Percentiles rank a stretch among this genome's conserved stretches.
phyloP scores from a whole-genome alignment of 1,140 invertebrate genomes.

The Eumaeus atala region DNA sequence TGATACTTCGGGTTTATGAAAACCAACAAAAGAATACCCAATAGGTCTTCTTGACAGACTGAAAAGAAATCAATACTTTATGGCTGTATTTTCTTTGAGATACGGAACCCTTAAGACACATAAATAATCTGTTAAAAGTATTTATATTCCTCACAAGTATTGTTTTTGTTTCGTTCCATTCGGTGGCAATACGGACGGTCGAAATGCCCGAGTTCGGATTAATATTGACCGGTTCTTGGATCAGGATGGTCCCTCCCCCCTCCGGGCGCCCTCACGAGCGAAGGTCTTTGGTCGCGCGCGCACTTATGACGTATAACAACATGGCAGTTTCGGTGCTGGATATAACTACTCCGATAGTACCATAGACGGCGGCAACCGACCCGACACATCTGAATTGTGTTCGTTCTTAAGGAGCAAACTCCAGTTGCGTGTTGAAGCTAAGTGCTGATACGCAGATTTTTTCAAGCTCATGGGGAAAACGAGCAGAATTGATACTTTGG shows the following conservation, averaged over 20 bases:
- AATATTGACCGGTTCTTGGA: conserved; percentile 35
- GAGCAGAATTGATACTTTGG: background rate
- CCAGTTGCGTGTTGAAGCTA: too few relatives aligned
- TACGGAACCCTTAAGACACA: background rate
- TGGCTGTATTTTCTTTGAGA: background rate
- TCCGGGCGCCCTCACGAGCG: conserved; percentile 24
- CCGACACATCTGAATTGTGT: too few relatives aligned
- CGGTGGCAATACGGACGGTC: conserved; percentile 16
- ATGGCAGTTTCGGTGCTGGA: conserved; percentile 32
- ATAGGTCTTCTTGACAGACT: background rate
- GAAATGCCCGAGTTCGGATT: conserved; percentile 21
- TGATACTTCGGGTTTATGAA: too few relatives aligned
- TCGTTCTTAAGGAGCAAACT: background rate
- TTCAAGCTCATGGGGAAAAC: background rate
- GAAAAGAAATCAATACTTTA: background rate
- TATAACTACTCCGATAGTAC: background rate
- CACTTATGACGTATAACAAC: conserved; percentile 47
- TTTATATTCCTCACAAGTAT: background rate
- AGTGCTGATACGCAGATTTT: background rate
- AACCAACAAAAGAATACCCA: too few relatives aligned
- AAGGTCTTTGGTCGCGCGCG: conserved; percentile 47
- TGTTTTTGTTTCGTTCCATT: conserved; percentile 3
- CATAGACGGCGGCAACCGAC: too few relatives aligned
- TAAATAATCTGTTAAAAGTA: background rate
- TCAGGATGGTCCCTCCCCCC: conserved; percentile 19